phyloP scores from a whole-genome alignment of 2,888 invertebrate genomes.

The Ceramica pisi region DNA sequence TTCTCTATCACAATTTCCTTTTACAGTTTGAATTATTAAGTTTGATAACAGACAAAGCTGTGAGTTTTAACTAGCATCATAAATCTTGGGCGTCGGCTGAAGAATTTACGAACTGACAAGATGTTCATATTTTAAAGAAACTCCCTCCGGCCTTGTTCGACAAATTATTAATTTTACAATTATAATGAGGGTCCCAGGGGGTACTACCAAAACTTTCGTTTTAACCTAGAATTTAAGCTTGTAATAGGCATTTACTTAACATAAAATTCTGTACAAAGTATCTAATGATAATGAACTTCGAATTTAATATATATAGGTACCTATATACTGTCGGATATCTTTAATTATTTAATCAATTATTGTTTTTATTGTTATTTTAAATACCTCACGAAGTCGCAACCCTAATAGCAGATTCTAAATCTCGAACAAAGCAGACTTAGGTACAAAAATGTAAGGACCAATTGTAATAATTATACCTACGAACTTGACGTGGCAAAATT shows the following conservation, averaged over 20 bases:
- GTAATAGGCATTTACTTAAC: neutral
- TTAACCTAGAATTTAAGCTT: slow-evolving; percentile 16
- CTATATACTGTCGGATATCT: no score
- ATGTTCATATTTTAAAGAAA: slow-evolving; percentile 73
- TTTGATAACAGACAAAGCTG: slow-evolving; percentile 49
- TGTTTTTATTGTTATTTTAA: neutral
- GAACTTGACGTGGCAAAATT: slow-evolving; percentile 10
- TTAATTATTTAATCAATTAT: no score
- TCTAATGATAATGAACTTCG: neutral
- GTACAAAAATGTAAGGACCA: slow-evolving; percentile 6
- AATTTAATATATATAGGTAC: no score
- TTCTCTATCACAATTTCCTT: slow-evolving; percentile 11
- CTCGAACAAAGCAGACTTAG: slow-evolving; percentile 18
- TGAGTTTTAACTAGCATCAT: slow-evolving; percentile 55
- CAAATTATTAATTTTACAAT: slow-evolving; percentile 78
- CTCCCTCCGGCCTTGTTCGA: slow-evolving; percentile 70
- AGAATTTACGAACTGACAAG: slow-evolving; percentile 82
- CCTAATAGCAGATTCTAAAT: slow-evolving; percentile 30
- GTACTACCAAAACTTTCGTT: slow-evolving; percentile 27
- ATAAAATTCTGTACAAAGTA: no score
- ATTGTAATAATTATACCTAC: neutral
- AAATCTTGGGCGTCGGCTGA: slow-evolving; percentile 68
- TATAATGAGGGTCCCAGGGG: slow-evolving; percentile 65
- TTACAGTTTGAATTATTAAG: slow-evolving; percentile 12
- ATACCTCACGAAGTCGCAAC: neutral